Percentiles rank a stretch among this genome's conserved stretches.
Evolutionary conservation across 2,888 invertebrate genomes (phyloP).

Genomic region (Leptinotarsa haldemani): DNA sequence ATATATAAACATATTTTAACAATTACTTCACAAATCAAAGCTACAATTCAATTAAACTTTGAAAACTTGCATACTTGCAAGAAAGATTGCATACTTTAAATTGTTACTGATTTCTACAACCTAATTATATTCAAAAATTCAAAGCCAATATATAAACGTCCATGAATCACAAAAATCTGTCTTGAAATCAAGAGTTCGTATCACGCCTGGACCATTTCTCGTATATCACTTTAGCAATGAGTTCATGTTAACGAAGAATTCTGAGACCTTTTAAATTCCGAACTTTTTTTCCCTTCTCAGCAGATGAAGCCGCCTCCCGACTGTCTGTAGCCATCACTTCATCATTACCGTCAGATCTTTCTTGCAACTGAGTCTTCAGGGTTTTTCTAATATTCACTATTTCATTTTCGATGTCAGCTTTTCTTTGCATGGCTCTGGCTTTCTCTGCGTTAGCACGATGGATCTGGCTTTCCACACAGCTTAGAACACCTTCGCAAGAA

Average conservation of each 20-base stretch:
- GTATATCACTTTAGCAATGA: constrained; percentile 39
- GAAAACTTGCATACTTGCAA: neutral
- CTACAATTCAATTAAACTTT: neutral
- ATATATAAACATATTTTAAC: neutral
- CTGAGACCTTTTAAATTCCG: constrained; percentile 54
- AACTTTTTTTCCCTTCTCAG: constrained; percentile 66
- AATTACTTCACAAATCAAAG: neutral
- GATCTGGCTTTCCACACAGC: constrained; percentile 91
- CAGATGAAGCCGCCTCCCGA: constrained; percentile 72
- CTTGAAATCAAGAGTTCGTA: constrained; percentile 15
- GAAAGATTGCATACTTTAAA: neutral
- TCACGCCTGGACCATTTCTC: constrained; percentile 27
- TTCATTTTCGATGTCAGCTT: constrained; percentile 87
- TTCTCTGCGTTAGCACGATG: constrained; percentile 88
- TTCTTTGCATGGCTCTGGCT: constrained; percentile 81
- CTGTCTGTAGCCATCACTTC: constrained; percentile 85
- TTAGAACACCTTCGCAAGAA: constrained; percentile 86
- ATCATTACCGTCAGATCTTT: constrained; percentile 79
- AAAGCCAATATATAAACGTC: constrained; percentile 11
- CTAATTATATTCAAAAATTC: neutral
- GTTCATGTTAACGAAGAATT: constrained; percentile 47
- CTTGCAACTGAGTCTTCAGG: constrained; percentile 79
- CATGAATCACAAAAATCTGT: constrained; percentile 4
- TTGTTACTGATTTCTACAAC: neutral
- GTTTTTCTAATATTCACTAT: constrained; percentile 90